Base-by-base conservation (phyloP, 2,797 vertebrate species). In the Agapornis canus region DNA sequence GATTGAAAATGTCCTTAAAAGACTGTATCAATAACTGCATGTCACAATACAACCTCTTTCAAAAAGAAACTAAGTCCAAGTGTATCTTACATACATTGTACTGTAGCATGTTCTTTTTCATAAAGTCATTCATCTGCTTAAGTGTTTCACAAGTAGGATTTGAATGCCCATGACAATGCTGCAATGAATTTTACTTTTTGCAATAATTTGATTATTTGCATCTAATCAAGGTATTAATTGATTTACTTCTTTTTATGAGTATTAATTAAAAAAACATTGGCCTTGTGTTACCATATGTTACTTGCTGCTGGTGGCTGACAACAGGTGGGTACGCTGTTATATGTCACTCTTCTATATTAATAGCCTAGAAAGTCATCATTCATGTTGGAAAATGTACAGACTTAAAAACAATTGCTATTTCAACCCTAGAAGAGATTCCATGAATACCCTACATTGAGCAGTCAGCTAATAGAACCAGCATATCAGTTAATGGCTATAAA, bases 371-470 rank as follows among this genome's bases (percentile, higher is more conserved):
- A 90, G 70, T 66, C 54, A 83, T 75, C 32, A n/a, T 78, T 91
- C 79, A n/a, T 29, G 10, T 29, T 77, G 48, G 80, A 91, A 88
- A 90, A 82, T 40, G 19, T 43, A 70, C 42, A 60, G 66, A 63
- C 51, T 59, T 90, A 66, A 63, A 83, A 94, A 66, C 63, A 88
- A 94, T 90, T 88, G 66, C 63, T 92, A 57, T 86, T 91, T 94
- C 51, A 79, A 42, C 8, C 29, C 37, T 49, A 56, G 26, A 72
- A 51, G 48, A 92, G 87, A 91, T 90, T 92, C 80, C 66, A 60
- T 25, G 14, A 91, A 85, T 93, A 82, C 22, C 12, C 52, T 61
- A 16, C 66, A 40, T 69, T 86, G 90, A 94, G 42, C 19, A 86
- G 82, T 6, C 60, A 66, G 10, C 70, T 86, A 78, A 68, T 27